Percentiles rank a stretch among this genome's conserved stretches.
Conservation (phyloP, 2,888 invertebrate species). For the Polymixis lichenea region DNA sequence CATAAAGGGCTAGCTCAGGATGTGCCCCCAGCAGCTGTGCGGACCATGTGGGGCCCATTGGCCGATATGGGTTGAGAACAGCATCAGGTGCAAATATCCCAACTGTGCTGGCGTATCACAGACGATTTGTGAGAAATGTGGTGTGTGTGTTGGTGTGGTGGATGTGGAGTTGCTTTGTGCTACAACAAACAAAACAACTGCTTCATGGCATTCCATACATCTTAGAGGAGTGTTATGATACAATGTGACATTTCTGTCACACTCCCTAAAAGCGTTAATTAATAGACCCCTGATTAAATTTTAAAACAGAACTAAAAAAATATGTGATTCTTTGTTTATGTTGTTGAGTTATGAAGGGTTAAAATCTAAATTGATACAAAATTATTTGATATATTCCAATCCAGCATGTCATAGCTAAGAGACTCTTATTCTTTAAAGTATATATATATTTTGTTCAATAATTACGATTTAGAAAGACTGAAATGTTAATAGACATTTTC, state of each 20-base stretch:
- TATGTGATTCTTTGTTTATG: too few species aligned
- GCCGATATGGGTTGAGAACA: constrained; percentile 60
- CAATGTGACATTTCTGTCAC: too few species aligned
- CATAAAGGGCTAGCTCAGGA: constrained; percentile 62
- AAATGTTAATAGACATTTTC: neutral
- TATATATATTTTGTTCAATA: too few species aligned
- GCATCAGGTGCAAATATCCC: constrained; percentile 47
- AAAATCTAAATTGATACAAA: too few species aligned
- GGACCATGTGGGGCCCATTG: constrained; percentile 65
- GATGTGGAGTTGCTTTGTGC: constrained; percentile 54
- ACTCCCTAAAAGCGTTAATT: too few species aligned
- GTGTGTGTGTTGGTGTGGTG: too few species aligned
- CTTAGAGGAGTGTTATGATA: neutral
- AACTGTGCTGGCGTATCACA: constrained; percentile 50
- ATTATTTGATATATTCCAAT: too few species aligned
- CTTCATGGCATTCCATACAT: neutral
- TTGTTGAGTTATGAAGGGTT: too few species aligned
- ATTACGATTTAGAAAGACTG: neutral
- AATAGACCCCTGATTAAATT: too few species aligned
- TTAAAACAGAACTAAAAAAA: too few species aligned
- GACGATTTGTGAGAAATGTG: constrained; percentile 54
- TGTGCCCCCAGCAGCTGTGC: constrained; percentile 53
- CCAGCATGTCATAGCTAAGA: too few species aligned
- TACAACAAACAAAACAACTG: constrained; percentile 21
- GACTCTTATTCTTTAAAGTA: too few species aligned